These are phyloP conservation scores for Phyllotis vaccarum DNA, from an alignment of 2,797 vertebrate genomes.

Conservation along the genomic window DNA sequence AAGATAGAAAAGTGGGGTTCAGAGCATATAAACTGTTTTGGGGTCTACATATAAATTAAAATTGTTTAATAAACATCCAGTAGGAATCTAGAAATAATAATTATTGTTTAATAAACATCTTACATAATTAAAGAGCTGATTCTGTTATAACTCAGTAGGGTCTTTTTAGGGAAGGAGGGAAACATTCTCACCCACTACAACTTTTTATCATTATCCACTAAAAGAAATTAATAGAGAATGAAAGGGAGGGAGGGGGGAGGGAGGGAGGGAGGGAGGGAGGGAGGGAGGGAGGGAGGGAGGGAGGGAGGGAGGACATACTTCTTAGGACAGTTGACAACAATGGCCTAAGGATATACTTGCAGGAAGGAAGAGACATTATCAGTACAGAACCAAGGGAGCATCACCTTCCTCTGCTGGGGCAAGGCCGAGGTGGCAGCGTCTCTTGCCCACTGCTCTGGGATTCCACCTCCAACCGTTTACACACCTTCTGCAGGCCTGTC, in stretches of 20 bases:
- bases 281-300: not conserved
- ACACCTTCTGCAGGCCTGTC: not conserved
- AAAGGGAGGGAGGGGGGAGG: too few relatives aligned
- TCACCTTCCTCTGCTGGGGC: not conserved
- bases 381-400: not conserved
- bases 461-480: not conserved
- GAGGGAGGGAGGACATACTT: not conserved
- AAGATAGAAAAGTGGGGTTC: conserved; percentile 19
- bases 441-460: not conserved
- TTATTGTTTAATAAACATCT: not conserved
- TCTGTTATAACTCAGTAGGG: not conserved
- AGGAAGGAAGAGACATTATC: not conserved
- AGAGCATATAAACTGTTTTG: not conserved
- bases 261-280: too few relatives aligned
- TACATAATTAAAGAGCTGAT: not conserved
- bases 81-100: not conserved
- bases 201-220: not conserved
- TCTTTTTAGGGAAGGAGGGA: not conserved
- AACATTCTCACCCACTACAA: not conserved
- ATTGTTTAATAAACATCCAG: not conserved
- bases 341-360: not conserved
- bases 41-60: conserved; percentile 4
- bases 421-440: not conserved
- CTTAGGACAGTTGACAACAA: not conserved
- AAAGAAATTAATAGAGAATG: not conserved